Evolutionary conservation across 2,113 vertebrate species (phyloP).

Genomic region (Sebastes fasciatus): DNA sequence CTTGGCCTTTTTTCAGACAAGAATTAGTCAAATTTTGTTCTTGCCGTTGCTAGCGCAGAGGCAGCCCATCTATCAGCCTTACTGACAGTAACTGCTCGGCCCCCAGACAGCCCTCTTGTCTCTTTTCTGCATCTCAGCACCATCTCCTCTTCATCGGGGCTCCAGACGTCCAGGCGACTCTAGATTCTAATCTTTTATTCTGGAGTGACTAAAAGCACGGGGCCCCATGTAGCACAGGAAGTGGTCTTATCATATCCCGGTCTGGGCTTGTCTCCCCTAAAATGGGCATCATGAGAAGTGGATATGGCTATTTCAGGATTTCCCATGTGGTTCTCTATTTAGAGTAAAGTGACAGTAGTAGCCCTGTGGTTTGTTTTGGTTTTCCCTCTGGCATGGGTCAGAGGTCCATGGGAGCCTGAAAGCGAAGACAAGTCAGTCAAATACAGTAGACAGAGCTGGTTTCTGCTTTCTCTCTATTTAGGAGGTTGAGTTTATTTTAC

Average conservation of each 20-base stretch:
- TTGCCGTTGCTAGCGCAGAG: constrained; percentile 39
- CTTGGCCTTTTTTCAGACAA: no score
- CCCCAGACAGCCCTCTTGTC: constrained; percentile 6
- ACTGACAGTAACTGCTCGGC: constrained; percentile 49
- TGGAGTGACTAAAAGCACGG: constrained; percentile 27
- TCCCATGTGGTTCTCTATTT: constrained; percentile 71
- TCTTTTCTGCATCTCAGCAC: constrained; percentile 24
- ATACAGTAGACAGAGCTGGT: constrained; percentile 23
- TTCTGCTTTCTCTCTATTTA: constrained; percentile 58
- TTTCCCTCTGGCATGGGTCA: constrained; percentile 66
- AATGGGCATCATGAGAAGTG: constrained; percentile 69
- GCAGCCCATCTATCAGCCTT: constrained; percentile 54
- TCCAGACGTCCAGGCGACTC: constrained; percentile 30
- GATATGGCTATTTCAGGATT: constrained; percentile 69
- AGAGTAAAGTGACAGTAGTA: constrained; percentile 71
- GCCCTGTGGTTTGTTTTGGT: constrained; percentile 75
- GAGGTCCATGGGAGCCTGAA: constrained; percentile 76
- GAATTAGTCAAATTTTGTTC: constrained; percentile 9
- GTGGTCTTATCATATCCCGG: constrained; percentile 47
- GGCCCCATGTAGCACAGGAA: constrained; percentile 45
- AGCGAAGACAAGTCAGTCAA: constrained; percentile 53
- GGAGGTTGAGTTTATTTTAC: constrained; percentile 71
- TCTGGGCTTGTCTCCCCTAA: constrained; percentile 48
- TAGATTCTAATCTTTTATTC: constrained; percentile 36
- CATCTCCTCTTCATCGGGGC: constrained; percentile 27